These are phyloP conservation scores for Cyclura pinguis DNA, from an alignment of 2,797 vertebrate species.

Conservation along the genomic window DNA sequence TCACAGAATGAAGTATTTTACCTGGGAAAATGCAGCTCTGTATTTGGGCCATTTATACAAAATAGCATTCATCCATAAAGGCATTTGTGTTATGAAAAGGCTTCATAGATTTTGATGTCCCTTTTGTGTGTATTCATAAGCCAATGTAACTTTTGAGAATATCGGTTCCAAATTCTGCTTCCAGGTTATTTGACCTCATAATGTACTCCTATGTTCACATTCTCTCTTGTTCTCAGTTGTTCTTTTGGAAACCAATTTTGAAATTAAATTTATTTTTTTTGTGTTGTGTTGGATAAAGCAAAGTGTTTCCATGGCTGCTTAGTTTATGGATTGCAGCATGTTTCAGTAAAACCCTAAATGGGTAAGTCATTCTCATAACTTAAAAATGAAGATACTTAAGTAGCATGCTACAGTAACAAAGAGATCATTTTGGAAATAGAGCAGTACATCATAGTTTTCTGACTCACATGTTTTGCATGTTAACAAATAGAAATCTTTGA, in stretches of 20 bases:
- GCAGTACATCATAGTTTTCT: neutral
- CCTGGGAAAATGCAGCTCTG: slow-evolving; percentile 42
- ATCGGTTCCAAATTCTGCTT: slow-evolving; percentile 36
- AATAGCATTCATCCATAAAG: slow-evolving; percentile 50
- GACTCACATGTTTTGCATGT: neutral
- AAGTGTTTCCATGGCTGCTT: slow-evolving; percentile 30
- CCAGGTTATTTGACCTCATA: slow-evolving; percentile 39
- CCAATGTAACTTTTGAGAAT: slow-evolving; percentile 36
- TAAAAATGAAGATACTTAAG: slow-evolving; percentile 1
- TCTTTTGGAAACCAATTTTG: slow-evolving; percentile 12
- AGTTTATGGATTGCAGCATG: slow-evolving; percentile 23
- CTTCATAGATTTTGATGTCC: slow-evolving; percentile 38
- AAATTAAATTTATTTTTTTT: slow-evolving; percentile 46
- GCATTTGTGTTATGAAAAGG: slow-evolving; percentile 46
- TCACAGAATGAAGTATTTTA: slow-evolving; percentile 49
- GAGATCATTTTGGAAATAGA: neutral
- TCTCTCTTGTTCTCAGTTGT: slow-evolving; percentile 4
- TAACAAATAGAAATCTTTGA: neutral
- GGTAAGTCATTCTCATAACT: neutral
- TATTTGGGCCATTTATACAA: slow-evolving; percentile 58
- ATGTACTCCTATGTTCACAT: slow-evolving; percentile 25
- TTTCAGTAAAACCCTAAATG: neutral
- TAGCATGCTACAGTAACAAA: neutral
- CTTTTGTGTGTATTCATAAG: slow-evolving; percentile 28
- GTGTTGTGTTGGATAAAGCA: slow-evolving; percentile 45